Evolutionary conservation across 2,888 invertebrate genomes (phyloP).

Genomic region (Cerastoderma edule): DNA sequence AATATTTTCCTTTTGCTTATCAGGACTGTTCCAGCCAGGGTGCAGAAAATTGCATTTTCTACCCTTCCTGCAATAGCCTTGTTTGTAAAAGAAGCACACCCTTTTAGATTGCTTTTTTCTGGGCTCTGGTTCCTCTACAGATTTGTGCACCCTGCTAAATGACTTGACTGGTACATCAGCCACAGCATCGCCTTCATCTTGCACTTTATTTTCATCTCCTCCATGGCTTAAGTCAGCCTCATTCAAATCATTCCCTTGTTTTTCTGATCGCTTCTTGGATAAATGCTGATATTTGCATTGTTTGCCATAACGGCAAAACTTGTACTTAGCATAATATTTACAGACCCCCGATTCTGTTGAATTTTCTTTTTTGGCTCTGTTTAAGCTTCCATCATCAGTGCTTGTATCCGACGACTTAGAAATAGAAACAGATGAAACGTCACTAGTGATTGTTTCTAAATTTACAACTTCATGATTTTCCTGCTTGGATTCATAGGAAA

Average conservation of each 20-base stretch:
- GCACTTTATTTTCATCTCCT: constrained; percentile 33
- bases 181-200: constrained; percentile 30
- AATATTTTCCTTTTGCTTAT: not conserved
- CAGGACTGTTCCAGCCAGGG: constrained; percentile 10
- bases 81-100: constrained; percentile 55
- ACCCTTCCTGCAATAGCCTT: constrained; percentile 69
- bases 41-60: constrained; percentile 70
- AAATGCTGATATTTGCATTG: constrained; percentile 65
- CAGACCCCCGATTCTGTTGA: constrained; percentile 42
- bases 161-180: not conserved
- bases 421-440: not conserved
- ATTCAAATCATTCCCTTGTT: constrained; percentile 21
- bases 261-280: constrained; percentile 18
- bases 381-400: constrained; percentile 40
- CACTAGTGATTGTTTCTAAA: not conserved
- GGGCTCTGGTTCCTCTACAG: not conserved
- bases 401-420: not conserved
- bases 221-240: constrained; percentile 15
- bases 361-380: constrained; percentile 10
- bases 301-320: constrained; percentile 69
- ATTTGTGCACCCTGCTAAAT: not conserved
- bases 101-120: constrained; percentile 14
- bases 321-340: constrained; percentile 55
- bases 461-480: constrained; percentile 37
- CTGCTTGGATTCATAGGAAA: not conserved